phyloP scores from a whole-genome alignment of 2,888 invertebrate genomes.

The Scaptodrosophila latifasciaeformis region DNA sequence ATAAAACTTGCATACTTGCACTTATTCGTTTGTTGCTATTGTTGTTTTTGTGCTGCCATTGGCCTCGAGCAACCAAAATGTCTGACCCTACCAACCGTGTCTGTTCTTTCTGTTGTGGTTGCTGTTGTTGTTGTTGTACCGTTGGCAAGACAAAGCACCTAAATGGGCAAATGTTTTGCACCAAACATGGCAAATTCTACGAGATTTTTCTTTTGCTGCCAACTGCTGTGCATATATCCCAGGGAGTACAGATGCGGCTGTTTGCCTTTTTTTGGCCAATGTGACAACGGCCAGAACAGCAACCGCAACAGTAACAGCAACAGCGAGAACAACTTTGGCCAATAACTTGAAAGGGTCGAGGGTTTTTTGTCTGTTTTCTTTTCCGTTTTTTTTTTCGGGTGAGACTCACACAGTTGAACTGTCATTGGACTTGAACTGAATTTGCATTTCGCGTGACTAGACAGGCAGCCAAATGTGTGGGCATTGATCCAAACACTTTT shows the following conservation, averaged over 20 bases:
- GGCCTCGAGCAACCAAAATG: conserved; percentile 1
- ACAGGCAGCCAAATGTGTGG: conserved; percentile 18
- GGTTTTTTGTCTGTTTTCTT: neutral
- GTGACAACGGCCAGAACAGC: neutral
- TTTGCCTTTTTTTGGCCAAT: conserved; percentile 44
- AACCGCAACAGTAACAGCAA: conserved; percentile 6
- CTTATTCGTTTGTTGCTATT: neutral
- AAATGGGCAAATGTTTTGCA: conserved; percentile 54
- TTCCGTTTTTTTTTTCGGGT: too few relatives aligned
- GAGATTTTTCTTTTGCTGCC: conserved; percentile 44
- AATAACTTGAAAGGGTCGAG: neutral
- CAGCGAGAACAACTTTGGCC: conserved; percentile 3
- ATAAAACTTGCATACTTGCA: conserved; percentile 27
- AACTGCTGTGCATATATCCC: conserved; percentile 5
- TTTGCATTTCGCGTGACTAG: conserved; percentile 64
- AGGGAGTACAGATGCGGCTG: too few relatives aligned
- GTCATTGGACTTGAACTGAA: conserved; percentile 50
- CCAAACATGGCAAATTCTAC: conserved; percentile 61
- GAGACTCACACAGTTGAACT: too few relatives aligned
- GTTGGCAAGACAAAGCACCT: conserved; percentile 22
- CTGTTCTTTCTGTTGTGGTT: too few relatives aligned
- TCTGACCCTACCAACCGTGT: neutral
- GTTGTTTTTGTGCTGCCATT: conserved; percentile 7
- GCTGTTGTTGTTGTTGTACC: too few relatives aligned
- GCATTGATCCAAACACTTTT: conserved; percentile 6